phyloP scores from a whole-genome alignment of 2,888 invertebrate genomes.

The Cylindroiulus punctatus region DNA sequence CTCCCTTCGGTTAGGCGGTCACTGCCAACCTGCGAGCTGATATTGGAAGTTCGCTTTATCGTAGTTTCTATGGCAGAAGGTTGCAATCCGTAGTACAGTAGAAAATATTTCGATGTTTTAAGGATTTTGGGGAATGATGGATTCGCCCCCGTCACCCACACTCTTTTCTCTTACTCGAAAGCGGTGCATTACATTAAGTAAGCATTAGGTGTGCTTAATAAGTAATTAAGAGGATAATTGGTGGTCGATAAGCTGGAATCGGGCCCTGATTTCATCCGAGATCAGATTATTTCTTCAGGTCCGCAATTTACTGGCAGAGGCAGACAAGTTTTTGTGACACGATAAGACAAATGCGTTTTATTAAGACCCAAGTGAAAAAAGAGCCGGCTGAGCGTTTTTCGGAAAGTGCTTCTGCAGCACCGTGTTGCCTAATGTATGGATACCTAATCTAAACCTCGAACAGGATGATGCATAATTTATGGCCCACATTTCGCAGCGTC shows the following conservation, averaged over 20 bases:
- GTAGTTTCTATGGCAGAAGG: no score
- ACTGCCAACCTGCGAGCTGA: no score
- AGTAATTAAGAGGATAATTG: conserved; percentile 34
- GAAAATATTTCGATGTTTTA: no score
- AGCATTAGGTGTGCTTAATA: conserved; percentile 38
- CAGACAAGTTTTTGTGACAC: conserved; percentile 26
- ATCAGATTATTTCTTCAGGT: conserved; percentile 20
- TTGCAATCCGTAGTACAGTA: no score
- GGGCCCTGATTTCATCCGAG: conserved; percentile 8
- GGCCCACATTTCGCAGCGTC: conserved; percentile 16
- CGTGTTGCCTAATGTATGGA: conserved; percentile 42
- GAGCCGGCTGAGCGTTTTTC: neutral
- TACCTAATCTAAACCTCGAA: conserved; percentile 42
- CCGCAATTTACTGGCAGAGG: neutral
- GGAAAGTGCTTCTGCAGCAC: conserved; percentile 33
- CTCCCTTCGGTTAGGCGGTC: no score
- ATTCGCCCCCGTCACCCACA: no score
- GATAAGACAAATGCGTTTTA: conserved; percentile 42
- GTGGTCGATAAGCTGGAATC: neutral
- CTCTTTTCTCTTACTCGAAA: neutral
- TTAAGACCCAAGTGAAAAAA: neutral
- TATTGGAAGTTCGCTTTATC: no score
- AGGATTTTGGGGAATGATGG: no score
- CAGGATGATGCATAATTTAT: conserved; percentile 42
- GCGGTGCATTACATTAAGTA: conserved; percentile 13